Conservation (phyloP, 2,888 invertebrate genomes). For the Sicus ferrugineus region DNA sequence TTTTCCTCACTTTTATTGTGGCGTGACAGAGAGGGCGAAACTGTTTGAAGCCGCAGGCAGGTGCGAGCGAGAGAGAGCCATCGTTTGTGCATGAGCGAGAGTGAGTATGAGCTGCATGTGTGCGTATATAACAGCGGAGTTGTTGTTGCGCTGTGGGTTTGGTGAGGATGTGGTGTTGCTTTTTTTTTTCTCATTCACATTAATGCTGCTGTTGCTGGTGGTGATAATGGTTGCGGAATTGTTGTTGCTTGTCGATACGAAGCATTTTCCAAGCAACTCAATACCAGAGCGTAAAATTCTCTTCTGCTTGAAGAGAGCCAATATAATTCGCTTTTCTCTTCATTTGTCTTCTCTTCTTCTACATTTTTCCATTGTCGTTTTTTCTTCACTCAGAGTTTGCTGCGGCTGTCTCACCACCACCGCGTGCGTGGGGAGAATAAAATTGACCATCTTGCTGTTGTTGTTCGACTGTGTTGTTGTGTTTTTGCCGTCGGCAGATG, state of each 20-base stretch:
- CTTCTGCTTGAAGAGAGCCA: too few relatives aligned
- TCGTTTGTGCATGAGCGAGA: constrained; percentile 10
- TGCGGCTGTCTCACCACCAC: not conserved
- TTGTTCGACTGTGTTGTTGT: constrained; percentile 35
- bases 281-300: too few relatives aligned
- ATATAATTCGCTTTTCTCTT: not conserved
- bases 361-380: not conserved
- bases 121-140: not conserved
- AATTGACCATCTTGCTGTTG: constrained; percentile 8
- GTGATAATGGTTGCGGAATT: not conserved
- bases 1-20: constrained; percentile 18
- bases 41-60: too few relatives aligned
- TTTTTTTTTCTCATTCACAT: not conserved
- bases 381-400: not conserved
- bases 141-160: not conserved
- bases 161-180: constrained; percentile 4
- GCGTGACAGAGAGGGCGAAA: not conserved
- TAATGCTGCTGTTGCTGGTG: not conserved
- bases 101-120: not conserved
- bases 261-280: not conserved
- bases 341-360: not conserved
- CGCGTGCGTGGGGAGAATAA: too few relatives aligned
- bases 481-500: constrained; percentile 21
- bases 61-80: not conserved
- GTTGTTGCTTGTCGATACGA: not conserved